Evolutionary conservation across 1,140 invertebrate species (phyloP).

Genomic region (Cepaea nemoralis): DNA sequence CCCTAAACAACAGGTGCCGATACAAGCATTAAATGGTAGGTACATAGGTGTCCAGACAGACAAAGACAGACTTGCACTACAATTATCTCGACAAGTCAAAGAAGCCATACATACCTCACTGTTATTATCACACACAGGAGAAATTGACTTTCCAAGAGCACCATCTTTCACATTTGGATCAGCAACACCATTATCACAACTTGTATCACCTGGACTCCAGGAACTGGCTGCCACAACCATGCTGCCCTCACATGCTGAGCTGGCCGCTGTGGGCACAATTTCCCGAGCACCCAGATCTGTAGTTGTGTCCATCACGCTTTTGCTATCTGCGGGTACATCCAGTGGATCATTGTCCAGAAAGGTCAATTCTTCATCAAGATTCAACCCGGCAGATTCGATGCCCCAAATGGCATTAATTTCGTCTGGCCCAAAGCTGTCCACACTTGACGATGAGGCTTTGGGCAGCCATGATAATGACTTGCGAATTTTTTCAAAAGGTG

Average conservation of each 20-base stretch:
- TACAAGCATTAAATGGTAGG: no score
- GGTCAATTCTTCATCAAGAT: background rate
- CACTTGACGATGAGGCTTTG: background rate
- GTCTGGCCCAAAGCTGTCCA: background rate
- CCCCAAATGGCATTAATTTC: background rate
- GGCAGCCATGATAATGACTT: background rate
- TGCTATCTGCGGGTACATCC: background rate
- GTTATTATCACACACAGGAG: conserved; percentile 55
- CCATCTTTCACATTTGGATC: background rate
- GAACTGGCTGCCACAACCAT: background rate
- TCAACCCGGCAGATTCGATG: background rate
- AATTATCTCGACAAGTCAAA: no score
- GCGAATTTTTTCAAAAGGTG: background rate
- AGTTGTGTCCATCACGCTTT: background rate
- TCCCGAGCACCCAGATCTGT: background rate
- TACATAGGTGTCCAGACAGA: no score
- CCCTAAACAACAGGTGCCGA: no score
- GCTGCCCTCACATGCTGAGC: background rate
- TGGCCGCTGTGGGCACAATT: background rate
- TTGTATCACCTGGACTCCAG: conserved; percentile 15
- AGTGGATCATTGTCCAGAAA: background rate
- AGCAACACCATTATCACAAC: background rate
- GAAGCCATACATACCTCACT: conserved; percentile 57
- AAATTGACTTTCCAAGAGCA: conserved; percentile 40
- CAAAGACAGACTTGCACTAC: no score